Conservation (phyloP, 1,140 invertebrate species). For the Trichoplusia ni region DNA sequence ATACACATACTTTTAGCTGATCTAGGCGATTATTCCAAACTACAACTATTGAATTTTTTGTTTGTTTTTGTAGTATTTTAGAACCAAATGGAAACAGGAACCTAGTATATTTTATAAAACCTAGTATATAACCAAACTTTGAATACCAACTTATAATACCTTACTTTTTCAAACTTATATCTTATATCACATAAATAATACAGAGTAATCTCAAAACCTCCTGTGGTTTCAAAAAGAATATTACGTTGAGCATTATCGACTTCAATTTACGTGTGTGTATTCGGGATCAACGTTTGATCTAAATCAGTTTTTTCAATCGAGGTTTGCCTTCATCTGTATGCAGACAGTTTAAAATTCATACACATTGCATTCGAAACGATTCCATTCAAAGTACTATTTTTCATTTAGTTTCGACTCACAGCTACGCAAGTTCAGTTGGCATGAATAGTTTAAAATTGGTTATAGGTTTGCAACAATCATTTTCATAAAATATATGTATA, state of each 20-base stretch:
- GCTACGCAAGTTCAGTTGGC: neutral
- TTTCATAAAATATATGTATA: neutral
- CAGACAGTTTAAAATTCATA: conserved; percentile 46
- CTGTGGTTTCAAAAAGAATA: too few relatives aligned
- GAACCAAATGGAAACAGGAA: neutral
- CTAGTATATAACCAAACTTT: too few relatives aligned
- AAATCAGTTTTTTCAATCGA: conserved; percentile 45
- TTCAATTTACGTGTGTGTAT: too few relatives aligned
- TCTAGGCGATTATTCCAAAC: conserved; percentile 23
- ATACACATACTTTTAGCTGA: conserved; percentile 59
- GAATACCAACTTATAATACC: too few relatives aligned
- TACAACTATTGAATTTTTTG: conserved; percentile 11
- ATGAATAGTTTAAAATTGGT: conserved; percentile 17
- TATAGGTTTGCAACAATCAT: neutral
- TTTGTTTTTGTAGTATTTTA: neutral
- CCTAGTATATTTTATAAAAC: too few relatives aligned
- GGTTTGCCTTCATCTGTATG: conserved; percentile 39
- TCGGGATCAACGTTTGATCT: conserved; percentile 20
- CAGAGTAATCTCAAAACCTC: too few relatives aligned
- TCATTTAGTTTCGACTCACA: conserved; percentile 34
- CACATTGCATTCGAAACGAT: conserved; percentile 39
- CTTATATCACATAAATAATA: too few relatives aligned
- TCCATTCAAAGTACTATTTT: conserved; percentile 37
- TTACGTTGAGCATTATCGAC: too few relatives aligned
- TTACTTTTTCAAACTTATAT: too few relatives aligned